Evolutionary conservation across 2,888 invertebrate species (phyloP).

Genomic region (Ommatoiulus sabulosus): DNA sequence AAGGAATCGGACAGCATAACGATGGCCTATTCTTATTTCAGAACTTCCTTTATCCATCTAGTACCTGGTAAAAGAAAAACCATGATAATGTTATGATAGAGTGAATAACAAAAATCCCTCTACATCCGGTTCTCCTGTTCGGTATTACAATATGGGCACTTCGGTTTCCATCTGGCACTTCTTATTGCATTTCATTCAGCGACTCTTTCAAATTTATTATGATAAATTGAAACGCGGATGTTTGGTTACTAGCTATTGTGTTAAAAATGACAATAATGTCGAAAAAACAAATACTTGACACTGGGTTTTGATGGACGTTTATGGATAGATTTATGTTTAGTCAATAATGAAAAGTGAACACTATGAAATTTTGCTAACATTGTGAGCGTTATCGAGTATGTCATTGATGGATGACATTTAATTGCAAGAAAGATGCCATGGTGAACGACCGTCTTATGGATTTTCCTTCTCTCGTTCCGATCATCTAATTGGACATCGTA

Average conservation of each 20-base stretch:
- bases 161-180: neutral
- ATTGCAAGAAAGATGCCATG: constrained; percentile 16
- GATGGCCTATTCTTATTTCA: too few species aligned
- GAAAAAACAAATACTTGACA: neutral
- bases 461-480: neutral
- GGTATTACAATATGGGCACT: neutral
- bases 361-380: neutral
- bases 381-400: neutral
- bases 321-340: neutral
- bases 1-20: too few species aligned
- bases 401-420: constrained; percentile 21
- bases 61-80: too few species aligned
- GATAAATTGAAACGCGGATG: neutral
- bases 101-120: too few species aligned
- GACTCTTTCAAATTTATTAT: too few species aligned
- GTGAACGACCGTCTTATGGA: constrained; percentile 13
- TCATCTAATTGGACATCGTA: neutral
- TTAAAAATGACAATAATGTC: neutral
- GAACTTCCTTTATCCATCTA: too few species aligned
- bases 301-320: neutral
- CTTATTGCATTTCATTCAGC: too few species aligned
- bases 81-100: too few species aligned
- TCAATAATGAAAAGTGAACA: neutral
- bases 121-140: neutral
- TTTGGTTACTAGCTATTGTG: neutral